Evolutionary conservation across 2,113 vertebrate species (phyloP).

Genomic region (Paramisgurnus dabryanus): DNA sequence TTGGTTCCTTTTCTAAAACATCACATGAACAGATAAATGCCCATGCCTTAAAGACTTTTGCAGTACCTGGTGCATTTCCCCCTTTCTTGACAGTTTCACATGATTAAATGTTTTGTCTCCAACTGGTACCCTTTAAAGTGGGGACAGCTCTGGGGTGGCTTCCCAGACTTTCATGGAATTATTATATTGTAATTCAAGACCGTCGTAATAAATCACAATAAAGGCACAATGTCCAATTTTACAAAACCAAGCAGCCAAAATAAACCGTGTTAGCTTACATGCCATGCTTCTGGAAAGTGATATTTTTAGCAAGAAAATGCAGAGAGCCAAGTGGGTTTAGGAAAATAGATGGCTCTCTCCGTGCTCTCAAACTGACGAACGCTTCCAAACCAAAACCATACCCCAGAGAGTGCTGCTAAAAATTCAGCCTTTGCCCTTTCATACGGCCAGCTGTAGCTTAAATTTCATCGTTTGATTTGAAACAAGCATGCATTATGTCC

Average conservation of each 20-base stretch:
- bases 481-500: not conserved
- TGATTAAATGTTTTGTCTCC: conserved; percentile 1
- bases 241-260: not conserved
- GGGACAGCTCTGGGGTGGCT: not conserved
- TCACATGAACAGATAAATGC: conserved; percentile 31
- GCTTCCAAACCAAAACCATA: conserved; percentile 42
- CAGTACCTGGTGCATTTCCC: conserved; percentile 1
- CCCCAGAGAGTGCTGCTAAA: conserved; percentile 29
- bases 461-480: conserved; percentile 40
- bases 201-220: not conserved
- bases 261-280: not conserved
- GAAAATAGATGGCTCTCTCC: conserved; percentile 23
- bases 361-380: conserved; percentile 35
- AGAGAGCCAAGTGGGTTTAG: conserved; percentile 3
- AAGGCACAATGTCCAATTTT: not conserved
- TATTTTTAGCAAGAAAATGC: conserved; percentile 14
- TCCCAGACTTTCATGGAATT: not conserved
- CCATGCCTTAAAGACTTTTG: conserved; percentile 39
- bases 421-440: conserved; percentile 30
- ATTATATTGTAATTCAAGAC: not conserved
- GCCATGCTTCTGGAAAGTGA: not conserved
- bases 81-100: not conserved
- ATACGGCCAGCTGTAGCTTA: conserved; percentile 32
- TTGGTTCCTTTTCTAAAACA: conserved; percentile 35
- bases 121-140: not conserved